These are phyloP conservation scores for Octopus bimaculoides DNA, from an alignment of 1,140 invertebrate genomes.

Conservation along the genomic window DNA sequence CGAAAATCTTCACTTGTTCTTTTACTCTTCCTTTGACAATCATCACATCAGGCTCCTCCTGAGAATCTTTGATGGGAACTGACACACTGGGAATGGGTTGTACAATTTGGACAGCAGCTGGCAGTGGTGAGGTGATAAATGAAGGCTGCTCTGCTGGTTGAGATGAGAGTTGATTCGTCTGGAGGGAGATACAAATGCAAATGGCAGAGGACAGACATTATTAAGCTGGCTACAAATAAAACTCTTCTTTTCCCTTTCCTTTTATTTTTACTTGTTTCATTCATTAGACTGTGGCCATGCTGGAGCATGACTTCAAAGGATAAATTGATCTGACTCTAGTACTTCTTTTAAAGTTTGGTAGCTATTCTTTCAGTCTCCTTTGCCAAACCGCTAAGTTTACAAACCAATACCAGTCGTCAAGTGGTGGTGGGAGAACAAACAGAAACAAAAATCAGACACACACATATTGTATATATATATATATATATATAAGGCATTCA, in stretches of 20 bases:
- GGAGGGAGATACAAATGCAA: not conserved
- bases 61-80: no score
- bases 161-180: not conserved
- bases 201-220: not conserved
- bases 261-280: not conserved
- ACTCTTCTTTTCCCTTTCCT: not conserved
- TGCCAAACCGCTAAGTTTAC: no score
- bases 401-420: no score
- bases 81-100: not conserved
- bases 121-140: not conserved
- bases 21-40: not conserved
- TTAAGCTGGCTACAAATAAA: not conserved
- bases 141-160: not conserved
- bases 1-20: not conserved
- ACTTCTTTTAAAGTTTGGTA: no score
- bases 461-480: no score
- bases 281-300: no score
- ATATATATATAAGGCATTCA: no score
- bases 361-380: no score
- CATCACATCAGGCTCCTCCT: not conserved
- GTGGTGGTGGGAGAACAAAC: no score
- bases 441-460: no score
- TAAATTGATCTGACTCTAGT: no score
- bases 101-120: not conserved
- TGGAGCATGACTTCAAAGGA: no score